A percentile compares a stretch with the other conserved stretches of the same genome.
These are phyloP conservation scores for Neodontobutis hainanensis DNA, from an alignment of 2,113 vertebrate species.

Conservation along the genomic window DNA sequence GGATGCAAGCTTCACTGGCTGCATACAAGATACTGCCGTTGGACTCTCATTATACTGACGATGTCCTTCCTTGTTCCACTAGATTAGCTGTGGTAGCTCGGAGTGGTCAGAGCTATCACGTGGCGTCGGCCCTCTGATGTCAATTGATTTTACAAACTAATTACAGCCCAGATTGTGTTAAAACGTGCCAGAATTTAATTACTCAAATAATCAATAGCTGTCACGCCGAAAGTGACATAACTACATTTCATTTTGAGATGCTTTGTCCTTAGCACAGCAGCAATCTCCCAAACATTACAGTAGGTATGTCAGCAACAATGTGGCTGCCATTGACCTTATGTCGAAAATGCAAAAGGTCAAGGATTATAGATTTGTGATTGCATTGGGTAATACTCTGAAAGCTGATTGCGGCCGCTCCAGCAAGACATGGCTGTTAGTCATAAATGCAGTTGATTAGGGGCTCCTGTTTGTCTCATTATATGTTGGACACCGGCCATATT, in stretches of 20 bases:
- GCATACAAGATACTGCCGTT: slow-evolving; percentile 13
- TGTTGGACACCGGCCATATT: slow-evolving; percentile 44
- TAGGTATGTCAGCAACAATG: neutral
- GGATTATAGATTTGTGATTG: slow-evolving; percentile 59
- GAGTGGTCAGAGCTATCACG: slow-evolving; percentile 4
- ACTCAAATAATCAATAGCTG: slow-evolving; percentile 7
- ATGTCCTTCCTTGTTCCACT: slow-evolving; percentile 22
- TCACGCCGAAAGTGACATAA: neutral
- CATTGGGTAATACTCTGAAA: slow-evolving; percentile 56
- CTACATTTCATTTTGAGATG: neutral
- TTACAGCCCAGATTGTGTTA: slow-evolving; percentile 33
- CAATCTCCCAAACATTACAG: neutral
- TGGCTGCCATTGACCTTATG: slow-evolving; percentile 20
- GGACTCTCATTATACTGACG: slow-evolving; percentile 37
- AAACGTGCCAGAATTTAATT: slow-evolving; percentile 18
- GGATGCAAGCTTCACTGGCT: slow-evolving; percentile 19
- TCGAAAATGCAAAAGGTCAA: slow-evolving; percentile 54
- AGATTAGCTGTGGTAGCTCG: slow-evolving; percentile 22
- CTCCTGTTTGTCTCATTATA: slow-evolving; percentile 30
- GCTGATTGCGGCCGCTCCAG: slow-evolving; percentile 55
- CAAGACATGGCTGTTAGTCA: slow-evolving; percentile 38
- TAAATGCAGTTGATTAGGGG: slow-evolving; percentile 59
- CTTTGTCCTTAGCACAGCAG: no score
- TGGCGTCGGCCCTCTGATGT: slow-evolving; percentile 4
- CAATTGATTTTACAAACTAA: slow-evolving; percentile 33